Conservation (phyloP, 2,888 invertebrate species). For the Prosopocoilus inquinatus region DNA sequence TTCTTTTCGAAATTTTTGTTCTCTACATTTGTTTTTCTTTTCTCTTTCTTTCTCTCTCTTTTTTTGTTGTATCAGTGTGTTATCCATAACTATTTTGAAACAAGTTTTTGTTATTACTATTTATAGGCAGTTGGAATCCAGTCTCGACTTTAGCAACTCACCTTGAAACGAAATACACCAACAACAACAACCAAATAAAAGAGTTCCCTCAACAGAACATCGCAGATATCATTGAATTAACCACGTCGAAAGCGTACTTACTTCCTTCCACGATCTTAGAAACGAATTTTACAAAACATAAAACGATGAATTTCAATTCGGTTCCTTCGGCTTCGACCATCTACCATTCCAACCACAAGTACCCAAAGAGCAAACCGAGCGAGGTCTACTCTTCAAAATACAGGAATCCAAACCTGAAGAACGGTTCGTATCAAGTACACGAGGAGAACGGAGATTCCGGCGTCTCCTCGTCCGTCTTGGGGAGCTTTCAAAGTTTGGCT, state of each 20-base stretch:
- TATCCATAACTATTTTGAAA: background rate
- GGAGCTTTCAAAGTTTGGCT: slow-evolving; percentile 5
- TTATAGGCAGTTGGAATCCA: slow-evolving; percentile 10
- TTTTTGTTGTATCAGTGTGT: background rate
- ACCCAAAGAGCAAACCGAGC: background rate
- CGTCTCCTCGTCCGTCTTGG: background rate
- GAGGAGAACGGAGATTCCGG: background rate
- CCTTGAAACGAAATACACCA: slow-evolving; percentile 3
- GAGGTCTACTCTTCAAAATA: background rate
- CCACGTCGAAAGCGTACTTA: slow-evolving; percentile 15
- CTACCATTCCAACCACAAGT: slow-evolving; percentile 4
- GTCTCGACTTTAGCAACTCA: background rate
- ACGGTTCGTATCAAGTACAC: slow-evolving; percentile 3
- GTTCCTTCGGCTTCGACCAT: background rate
- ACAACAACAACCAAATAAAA: background rate
- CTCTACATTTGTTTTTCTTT: background rate
- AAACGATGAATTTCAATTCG: slow-evolving; percentile 1
- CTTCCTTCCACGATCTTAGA: slow-evolving; percentile 10
- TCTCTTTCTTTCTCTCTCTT: background rate
- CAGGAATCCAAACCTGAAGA: background rate
- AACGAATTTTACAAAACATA: background rate
- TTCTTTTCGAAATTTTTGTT: background rate
- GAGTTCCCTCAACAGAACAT: background rate
- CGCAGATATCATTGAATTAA: slow-evolving; percentile 9
- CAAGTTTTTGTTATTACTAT: background rate